phyloP scores from a whole-genome alignment of 1,140 invertebrate species.

The Melanaphis sacchari region DNA sequence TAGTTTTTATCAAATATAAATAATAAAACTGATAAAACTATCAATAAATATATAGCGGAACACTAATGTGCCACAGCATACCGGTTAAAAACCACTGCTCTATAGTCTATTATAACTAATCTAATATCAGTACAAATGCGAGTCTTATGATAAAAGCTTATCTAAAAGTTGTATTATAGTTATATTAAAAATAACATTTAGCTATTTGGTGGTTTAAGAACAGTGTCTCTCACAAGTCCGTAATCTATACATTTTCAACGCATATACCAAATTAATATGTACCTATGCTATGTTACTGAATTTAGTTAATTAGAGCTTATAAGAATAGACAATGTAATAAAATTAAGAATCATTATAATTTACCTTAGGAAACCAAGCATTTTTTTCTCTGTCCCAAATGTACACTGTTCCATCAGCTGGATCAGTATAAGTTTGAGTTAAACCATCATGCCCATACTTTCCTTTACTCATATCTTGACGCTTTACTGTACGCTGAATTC shows the following conservation, averaged over 20 bases:
- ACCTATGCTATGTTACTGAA: background rate
- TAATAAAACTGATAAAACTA: too few species aligned
- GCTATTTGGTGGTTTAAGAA: too few species aligned
- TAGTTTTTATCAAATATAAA: too few species aligned
- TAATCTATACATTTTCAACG: background rate
- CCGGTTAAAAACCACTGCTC: too few species aligned
- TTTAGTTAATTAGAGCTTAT: background rate
- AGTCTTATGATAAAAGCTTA: too few species aligned
- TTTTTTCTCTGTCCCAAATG: slow-evolving; percentile 89
- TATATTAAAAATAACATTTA: too few species aligned
- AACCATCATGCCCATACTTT: slow-evolving; percentile 76
- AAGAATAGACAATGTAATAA: background rate
- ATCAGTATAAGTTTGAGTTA: slow-evolving; percentile 83
- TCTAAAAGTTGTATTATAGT: too few species aligned
- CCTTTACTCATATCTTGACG: slow-evolving; percentile 64
- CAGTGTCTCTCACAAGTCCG: background rate
- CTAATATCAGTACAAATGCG: background rate
- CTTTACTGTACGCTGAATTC: slow-evolving; percentile 62
- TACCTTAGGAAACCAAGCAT: slow-evolving; percentile 95
- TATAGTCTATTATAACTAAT: background rate
- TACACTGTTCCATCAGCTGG: slow-evolving; percentile 84
- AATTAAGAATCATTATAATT: slow-evolving; percentile 12
- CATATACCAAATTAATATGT: background rate
- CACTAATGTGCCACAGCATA: too few species aligned
- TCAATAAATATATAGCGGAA: too few species aligned